Evolutionary conservation across 2,888 invertebrate species (phyloP), one percentile per base, ranked within the genome.

Genomic region (Blomia tropicalis): DNA sequence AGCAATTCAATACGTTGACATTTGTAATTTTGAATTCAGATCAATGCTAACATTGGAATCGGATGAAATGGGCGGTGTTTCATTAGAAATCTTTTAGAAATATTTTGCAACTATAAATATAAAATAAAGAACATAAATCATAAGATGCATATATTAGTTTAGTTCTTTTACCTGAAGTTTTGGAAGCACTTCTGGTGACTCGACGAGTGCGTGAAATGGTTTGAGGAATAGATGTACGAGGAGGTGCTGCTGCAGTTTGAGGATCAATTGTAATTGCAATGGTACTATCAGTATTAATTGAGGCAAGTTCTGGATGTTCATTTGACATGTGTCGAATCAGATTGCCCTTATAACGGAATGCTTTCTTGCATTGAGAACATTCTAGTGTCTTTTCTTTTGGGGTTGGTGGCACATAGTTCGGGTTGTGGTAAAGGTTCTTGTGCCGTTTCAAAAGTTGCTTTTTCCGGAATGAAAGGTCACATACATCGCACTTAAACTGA

Each of bases 371-470:
- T 71, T 85, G 84, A 17, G 85, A 84, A 75, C 92, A 93, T 43
- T 84, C 83, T 73, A 92, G 89, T 0, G 84, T 83, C 74, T 92
- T 92, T 72, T 89, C 89, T 68, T 85, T 83, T 0, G 90, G 90
- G 25, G 82, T 79, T 58, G 91, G 91, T 4, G 89, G 85, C 63
- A 86, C 81, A 72, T 91, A 92, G 69, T 83, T 79, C 0, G 88
- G 88, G 73, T 90, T 88, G 75, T 95, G 95, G 73, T 91, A 88
- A 2, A 92, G 77, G 75, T 92, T 92, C 70, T 86, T 83, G 72
- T 95, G 95, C 0, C 93, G 81, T 65, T 84, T 83, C 17, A 95
- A 78, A 60, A 93, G 77, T 73, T 92, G 91, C 72, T 90, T 91
- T 73, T 93, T 93, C 59, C 93, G 82, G 75, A 76, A 80, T 56